Evolutionary conservation across 2,888 invertebrate genomes (phyloP).

Genomic region (Athetis lepigone): DNA sequence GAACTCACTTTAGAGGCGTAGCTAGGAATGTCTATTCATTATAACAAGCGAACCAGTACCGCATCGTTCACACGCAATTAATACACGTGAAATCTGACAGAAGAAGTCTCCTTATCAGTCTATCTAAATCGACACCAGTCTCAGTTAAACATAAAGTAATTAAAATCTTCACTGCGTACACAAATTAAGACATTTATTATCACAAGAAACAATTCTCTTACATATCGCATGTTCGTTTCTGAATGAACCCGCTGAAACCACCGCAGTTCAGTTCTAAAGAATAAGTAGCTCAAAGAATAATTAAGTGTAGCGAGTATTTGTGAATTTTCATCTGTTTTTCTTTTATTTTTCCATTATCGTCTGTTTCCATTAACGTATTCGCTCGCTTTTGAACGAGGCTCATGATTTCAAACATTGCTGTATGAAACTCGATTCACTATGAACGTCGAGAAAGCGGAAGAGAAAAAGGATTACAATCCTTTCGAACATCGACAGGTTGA

Average conservation of each 20-base stretch:
- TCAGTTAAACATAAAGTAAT: slow-evolving; percentile 65
- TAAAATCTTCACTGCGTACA: slow-evolving; percentile 67
- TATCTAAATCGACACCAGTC: slow-evolving; percentile 48
- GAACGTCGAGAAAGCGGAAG: slow-evolving; percentile 65
- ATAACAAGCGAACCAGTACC: slow-evolving; percentile 2
- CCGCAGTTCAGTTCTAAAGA: neutral
- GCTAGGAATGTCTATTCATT: slow-evolving; percentile 7
- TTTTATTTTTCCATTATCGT: slow-evolving; percentile 6
- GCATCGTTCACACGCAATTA: slow-evolving; percentile 19
- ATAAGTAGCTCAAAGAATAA: neutral
- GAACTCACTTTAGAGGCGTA: slow-evolving; percentile 9
- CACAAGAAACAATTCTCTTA: slow-evolving; percentile 60
- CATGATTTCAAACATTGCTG: slow-evolving; percentile 46
- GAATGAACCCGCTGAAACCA: neutral
- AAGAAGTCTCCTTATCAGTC: slow-evolving; percentile 48
- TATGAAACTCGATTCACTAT: slow-evolving; percentile 57
- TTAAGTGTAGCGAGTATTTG: neutral
- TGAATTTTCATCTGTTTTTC: slow-evolving; percentile 1
- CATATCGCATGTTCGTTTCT: slow-evolving; percentile 10
- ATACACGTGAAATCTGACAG: slow-evolving; percentile 31
- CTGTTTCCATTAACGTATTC: neutral
- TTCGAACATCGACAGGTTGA: slow-evolving; percentile 84
- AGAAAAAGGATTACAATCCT: slow-evolving; percentile 79
- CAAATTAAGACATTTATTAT: slow-evolving; percentile 64
- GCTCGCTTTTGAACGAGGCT: slow-evolving; percentile 8